A percentile compares a stretch with the other conserved stretches of the same genome.
Evolutionary conservation across 2,113 vertebrate species (phyloP).

Genomic region (Monarcha castaneiventris): DNA sequence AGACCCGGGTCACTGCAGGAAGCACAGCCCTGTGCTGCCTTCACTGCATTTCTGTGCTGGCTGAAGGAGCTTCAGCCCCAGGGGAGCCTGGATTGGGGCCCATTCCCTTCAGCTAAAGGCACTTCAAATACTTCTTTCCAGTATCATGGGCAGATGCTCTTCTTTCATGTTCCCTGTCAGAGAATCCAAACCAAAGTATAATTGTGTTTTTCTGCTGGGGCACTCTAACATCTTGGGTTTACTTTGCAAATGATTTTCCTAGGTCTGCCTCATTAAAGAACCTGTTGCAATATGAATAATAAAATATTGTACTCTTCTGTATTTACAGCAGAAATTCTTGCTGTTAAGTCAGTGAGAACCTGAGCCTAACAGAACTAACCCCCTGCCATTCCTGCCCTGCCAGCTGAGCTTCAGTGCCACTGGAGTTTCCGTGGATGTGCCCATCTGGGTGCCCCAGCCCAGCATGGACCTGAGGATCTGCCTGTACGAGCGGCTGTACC

Average conservation of each 20-base stretch:
- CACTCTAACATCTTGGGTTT: neutral
- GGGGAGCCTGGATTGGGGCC: neutral
- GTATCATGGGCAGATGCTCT: neutral
- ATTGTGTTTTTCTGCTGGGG: neutral
- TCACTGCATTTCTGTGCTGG: neutral
- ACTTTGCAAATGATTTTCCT: neutral
- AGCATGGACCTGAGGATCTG: constrained; percentile 88
- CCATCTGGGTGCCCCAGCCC: constrained; percentile 81
- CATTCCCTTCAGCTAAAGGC: neutral
- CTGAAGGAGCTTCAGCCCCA: neutral
- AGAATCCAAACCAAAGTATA: neutral
- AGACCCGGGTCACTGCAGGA: neutral
- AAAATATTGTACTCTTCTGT: neutral
- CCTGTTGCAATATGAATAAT: neutral
- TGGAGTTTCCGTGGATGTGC: constrained; percentile 74
- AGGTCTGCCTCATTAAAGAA: neutral
- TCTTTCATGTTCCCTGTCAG: neutral
- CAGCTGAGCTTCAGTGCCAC: constrained; percentile 69
- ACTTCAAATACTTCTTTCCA: neutral
- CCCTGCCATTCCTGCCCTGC: neutral
- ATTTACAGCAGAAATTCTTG: neutral
- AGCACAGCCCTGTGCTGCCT: neutral
- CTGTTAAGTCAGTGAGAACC: neutral
- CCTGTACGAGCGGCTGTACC: constrained; percentile 85
- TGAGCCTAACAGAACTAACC: neutral